Base-by-base conservation (phyloP, 2,113 vertebrate species). In the Microtus richardsoni region DNA sequence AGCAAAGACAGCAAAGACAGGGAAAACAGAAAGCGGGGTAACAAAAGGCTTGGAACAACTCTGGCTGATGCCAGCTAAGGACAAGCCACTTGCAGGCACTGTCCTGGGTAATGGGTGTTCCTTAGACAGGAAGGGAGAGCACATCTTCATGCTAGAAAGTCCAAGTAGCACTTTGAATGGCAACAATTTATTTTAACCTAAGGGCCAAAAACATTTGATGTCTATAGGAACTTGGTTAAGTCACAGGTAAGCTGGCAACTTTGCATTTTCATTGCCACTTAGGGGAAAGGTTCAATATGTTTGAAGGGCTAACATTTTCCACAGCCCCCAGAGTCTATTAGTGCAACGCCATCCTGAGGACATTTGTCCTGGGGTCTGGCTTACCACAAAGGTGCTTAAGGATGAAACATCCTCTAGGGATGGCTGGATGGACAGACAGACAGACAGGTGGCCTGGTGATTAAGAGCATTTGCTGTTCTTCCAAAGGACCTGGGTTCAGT, bases 201-300 rank as follows among this genome's bases (percentile, higher is more conserved):
- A 79, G 30, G 66, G 22, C n/a, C 60, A 68, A 14, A 71, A 66
- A 85, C 88, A 91, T 22, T 7, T 19, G 17, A 96, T 75, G 47
- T 87, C 66, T 58, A 91, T 5, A 89, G 78, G 83, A 94, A 47
- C 22, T 60, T 73, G 21, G 44, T 62, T 90, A 91, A 89, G 68
- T 74, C 60, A 77, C 33, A 91, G 44, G n/a, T 41, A 79, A 49
- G 41, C 68, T 86, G 71, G 78, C 73, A 94, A 14, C n/a, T 96
- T 54, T 89, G 85, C 17, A 36, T 84, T 84, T 70, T 71, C 85
- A 90, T 93, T 75, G 93, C 19, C 71, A 94, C 60, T 73, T 75
- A 64, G 49, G 49, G 71, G 85, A 75, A 93, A 92, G 70, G 86
- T 13, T 70, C 39, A 93, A 58, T 64, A 82, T 73, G 80, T 28